Conservation (phyloP, 2,797 vertebrate species). For the Acrossocheilus wenchowensis region DNA sequence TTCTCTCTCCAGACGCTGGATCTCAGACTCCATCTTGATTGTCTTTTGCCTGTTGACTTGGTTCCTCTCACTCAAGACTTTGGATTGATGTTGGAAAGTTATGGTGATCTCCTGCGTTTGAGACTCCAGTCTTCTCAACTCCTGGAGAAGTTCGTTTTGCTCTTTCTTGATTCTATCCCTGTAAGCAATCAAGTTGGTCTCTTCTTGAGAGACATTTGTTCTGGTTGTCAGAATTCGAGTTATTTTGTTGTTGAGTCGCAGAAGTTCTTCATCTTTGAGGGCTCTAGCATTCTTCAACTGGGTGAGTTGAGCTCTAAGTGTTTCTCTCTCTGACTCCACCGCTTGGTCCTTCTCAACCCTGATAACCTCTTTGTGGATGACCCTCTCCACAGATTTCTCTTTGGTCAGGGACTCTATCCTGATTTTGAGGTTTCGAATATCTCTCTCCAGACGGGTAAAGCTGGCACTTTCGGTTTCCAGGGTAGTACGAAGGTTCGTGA, state of each 20-base stretch:
- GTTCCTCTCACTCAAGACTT: conserved; percentile 82
- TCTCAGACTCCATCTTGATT: conserved; percentile 80
- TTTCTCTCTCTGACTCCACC: conserved; percentile 84
- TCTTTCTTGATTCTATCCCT: conserved; percentile 79
- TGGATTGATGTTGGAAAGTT: conserved; percentile 85
- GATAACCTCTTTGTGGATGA: conserved; percentile 93
- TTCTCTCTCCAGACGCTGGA: conserved; percentile 83
- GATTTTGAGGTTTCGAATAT: conserved; percentile 83
- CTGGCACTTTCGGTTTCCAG: conserved; percentile 81
- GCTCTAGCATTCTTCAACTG: conserved; percentile 81
- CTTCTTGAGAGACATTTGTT: conserved; percentile 80
- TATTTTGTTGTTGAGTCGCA: conserved; percentile 77
- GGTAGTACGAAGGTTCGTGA: conserved; percentile 73
- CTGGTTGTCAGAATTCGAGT: conserved; percentile 79
- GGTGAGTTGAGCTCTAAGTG: conserved; percentile 82
- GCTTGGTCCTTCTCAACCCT: conserved; percentile 90
- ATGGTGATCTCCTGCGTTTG: conserved; percentile 81
- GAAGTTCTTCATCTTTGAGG: conserved; percentile 80
- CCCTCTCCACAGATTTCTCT: conserved; percentile 89
- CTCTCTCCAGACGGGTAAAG: conserved; percentile 81
- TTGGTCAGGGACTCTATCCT: conserved; percentile 86
- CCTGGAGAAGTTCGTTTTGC: conserved; percentile 77
- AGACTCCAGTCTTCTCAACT: conserved; percentile 80
- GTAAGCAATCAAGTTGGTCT: conserved; percentile 73
- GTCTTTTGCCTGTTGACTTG: conserved; percentile 82